Evolutionary conservation across 2,113 vertebrate genomes (phyloP).

Genomic region (Pterocles gutturalis): DNA sequence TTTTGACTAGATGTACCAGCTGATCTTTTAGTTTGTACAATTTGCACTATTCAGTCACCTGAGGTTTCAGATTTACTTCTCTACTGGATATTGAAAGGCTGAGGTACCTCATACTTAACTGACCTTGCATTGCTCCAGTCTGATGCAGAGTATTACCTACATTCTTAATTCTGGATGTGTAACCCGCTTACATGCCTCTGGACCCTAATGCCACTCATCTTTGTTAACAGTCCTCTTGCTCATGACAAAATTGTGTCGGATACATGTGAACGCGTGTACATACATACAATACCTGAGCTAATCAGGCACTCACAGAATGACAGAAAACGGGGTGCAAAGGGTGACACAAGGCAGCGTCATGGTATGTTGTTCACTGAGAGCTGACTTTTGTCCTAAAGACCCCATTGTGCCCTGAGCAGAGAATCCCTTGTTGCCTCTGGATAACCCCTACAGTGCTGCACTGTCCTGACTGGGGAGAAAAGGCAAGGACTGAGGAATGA

Average conservation of each 20-base stretch:
- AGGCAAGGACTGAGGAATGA: background rate
- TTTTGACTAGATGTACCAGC: background rate
- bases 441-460: background rate
- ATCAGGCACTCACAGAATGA: background rate
- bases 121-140: background rate
- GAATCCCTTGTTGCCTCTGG: fast-evolving
- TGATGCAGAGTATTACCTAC: background rate
- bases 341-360: background rate
- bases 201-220: background rate
- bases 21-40: background rate
- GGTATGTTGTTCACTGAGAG: background rate
- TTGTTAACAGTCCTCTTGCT: background rate
- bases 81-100: background rate
- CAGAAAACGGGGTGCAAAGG: background rate
- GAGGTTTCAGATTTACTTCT: background rate
- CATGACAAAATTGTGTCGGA: background rate
- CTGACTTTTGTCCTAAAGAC: background rate
- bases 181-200: background rate
- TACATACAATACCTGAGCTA: background rate
- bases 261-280: fast-evolving
- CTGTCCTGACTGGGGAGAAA: background rate
- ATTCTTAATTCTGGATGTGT: background rate
- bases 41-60: background rate
- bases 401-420: fast-evolving
- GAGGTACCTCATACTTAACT: background rate